A percentile compares a stretch with the other conserved stretches of the same genome.
Conservation (phyloP, 2,113 vertebrate genomes). For the Numida meleagris region DNA sequence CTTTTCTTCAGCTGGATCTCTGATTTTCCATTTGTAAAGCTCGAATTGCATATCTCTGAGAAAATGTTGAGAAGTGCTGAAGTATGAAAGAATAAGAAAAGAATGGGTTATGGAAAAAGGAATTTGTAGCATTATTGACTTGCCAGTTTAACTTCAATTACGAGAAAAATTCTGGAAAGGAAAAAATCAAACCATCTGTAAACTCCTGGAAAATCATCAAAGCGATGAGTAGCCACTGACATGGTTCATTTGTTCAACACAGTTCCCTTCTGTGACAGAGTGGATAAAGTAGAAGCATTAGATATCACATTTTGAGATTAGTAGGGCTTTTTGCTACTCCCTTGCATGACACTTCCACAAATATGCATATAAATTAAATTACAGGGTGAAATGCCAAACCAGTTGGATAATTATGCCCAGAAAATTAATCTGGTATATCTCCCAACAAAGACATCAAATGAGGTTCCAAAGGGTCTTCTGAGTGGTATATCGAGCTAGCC, state of each 20-base stretch:
- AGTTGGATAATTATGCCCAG: neutral
- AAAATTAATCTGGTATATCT: conserved; percentile 28
- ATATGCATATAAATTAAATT: conserved; percentile 27
- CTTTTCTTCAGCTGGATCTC: neutral
- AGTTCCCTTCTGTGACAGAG: conserved; percentile 18
- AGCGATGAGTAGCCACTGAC: conserved; percentile 22
- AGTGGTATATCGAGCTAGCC: neutral
- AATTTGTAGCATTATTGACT: neutral
- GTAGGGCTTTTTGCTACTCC: conserved; percentile 15
- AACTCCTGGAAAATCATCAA: conserved; percentile 51
- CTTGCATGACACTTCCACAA: neutral
- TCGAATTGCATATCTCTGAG: neutral
- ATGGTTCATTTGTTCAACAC: conserved; percentile 10
- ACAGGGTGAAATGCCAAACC: neutral
- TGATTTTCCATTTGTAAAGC: neutral
- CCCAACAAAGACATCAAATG: neutral
- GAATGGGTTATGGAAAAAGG: neutral
- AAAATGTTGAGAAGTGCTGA: neutral
- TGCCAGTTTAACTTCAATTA: conserved; percentile 14
- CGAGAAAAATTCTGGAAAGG: conserved; percentile 18
- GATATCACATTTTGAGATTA: conserved; percentile 29
- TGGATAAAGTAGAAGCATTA: conserved; percentile 14
- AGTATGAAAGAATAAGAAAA: neutral
- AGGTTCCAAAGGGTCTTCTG: neutral
- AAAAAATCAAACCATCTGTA: conserved; percentile 42